phyloP scores from a whole-genome alignment of 2,888 invertebrate species.

The Apocheima hispidaria region DNA sequence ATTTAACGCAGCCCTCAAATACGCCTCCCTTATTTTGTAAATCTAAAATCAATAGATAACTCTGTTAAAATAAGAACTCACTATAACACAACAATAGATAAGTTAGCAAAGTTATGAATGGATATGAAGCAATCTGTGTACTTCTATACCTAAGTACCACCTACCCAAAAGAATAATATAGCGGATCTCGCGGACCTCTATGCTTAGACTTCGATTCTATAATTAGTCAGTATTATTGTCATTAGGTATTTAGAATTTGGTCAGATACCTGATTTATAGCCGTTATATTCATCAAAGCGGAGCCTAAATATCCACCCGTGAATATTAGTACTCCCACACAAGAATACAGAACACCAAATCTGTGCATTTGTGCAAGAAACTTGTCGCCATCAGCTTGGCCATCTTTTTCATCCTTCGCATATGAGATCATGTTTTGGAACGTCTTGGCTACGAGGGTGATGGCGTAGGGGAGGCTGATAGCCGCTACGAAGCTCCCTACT shows the following conservation, averaged over 20 bases:
- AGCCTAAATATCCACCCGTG: constrained; percentile 85
- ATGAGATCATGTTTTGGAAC: constrained; percentile 86
- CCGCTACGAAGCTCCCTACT: constrained; percentile 59
- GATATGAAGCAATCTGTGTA: too few species aligned
- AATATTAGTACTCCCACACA: constrained; percentile 87
- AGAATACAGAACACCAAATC: constrained; percentile 86
- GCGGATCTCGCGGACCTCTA: too few species aligned
- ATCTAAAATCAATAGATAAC: constrained; percentile 69
- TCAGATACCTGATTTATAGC: constrained; percentile 88
- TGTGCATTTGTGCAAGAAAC: constrained; percentile 79
- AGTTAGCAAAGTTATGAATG: too few species aligned
- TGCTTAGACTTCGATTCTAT: too few species aligned
- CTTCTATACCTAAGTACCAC: too few species aligned
- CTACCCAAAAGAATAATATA: too few species aligned
- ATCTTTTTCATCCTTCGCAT: constrained; percentile 57
- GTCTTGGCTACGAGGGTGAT: constrained; percentile 68
- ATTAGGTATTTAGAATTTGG: too few species aligned
- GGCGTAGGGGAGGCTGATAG: constrained; percentile 57
- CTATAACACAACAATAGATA: not conserved
- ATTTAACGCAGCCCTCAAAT: constrained; percentile 87
- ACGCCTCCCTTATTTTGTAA: constrained; percentile 86
- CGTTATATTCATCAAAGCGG: constrained; percentile 88
- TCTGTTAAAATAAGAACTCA: not conserved
- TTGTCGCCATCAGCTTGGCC: constrained; percentile 55
- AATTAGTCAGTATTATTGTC: too few species aligned